Evolutionary conservation across 2,888 invertebrate species (phyloP).

Genomic region (Nemotelus pantherinus): DNA sequence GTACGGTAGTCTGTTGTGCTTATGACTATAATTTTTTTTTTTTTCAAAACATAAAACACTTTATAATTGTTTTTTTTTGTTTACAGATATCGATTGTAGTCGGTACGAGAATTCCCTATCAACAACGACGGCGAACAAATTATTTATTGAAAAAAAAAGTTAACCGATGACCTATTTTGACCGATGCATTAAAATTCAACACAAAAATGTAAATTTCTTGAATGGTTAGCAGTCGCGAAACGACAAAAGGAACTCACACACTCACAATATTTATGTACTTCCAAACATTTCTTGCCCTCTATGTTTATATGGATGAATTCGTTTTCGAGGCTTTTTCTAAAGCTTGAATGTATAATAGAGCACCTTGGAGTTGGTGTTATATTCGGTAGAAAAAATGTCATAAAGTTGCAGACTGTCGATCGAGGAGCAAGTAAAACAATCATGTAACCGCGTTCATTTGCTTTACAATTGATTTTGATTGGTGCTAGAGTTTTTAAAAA

Average conservation of each 20-base stretch:
- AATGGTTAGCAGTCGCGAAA: neutral
- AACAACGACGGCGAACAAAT: neutral
- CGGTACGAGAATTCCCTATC: too few relatives aligned
- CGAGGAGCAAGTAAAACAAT: neutral
- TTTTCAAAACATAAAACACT: too few relatives aligned
- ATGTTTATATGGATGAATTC: neutral
- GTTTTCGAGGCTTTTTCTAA: neutral
- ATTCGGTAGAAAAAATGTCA: neutral
- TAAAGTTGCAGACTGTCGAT: neutral
- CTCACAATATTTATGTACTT: neutral
- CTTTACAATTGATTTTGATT: neutral
- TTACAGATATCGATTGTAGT: too few relatives aligned
- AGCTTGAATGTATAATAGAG: conserved; percentile 1
- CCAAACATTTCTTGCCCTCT: neutral
- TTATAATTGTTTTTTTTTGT: too few relatives aligned
- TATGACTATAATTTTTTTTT: neutral
- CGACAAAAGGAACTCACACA: conserved; percentile 1
- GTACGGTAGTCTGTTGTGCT: neutral
- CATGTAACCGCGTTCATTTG: neutral
- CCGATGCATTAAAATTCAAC: conserved; percentile 31
- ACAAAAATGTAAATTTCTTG: conserved; percentile 36
- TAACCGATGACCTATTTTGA: conserved; percentile 11
- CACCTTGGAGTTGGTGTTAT: too few relatives aligned
- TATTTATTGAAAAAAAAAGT: too few relatives aligned
- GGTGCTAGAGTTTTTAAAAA: too few relatives aligned